phyloP scores from a whole-genome alignment of 2,113 vertebrate genomes.

The Tonatia bakeri region DNA sequence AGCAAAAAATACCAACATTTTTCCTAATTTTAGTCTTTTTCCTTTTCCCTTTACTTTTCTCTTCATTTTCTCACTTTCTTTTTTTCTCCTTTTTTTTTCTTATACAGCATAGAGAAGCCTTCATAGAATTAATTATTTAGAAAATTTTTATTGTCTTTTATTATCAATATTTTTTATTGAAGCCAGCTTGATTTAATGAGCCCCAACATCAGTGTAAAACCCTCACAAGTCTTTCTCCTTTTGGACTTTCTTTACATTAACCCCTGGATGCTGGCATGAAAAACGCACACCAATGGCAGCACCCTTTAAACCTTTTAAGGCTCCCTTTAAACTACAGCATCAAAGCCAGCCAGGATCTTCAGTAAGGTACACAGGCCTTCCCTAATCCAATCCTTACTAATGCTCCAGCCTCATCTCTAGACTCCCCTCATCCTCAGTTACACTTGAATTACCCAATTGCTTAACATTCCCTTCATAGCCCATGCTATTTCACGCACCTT shows the following conservation, averaged over 20 bases:
- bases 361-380: background rate
- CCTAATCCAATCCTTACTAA: accelerated
- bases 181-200: background rate
- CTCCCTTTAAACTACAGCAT: background rate
- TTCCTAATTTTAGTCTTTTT: background rate
- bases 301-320: background rate
- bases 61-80: background rate
- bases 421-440: background rate
- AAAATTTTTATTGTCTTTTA: background rate
- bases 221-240: background rate
- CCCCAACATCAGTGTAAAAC: background rate
- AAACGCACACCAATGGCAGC: background rate
- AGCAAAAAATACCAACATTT: background rate
- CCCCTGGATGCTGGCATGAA: background rate
- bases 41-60: background rate
- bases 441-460: background rate
- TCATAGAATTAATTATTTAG: background rate
- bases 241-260: background rate
- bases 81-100: background rate
- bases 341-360: background rate
- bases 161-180: background rate
- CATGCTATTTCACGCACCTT: conserved; percentile 12
- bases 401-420: background rate
- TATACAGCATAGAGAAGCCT: background rate
- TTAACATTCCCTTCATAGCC: background rate